Evolutionary conservation across 2,888 invertebrate species (phyloP), one percentile per base, ranked within the genome.

Genomic region (Cistogaster globosa): DNA sequence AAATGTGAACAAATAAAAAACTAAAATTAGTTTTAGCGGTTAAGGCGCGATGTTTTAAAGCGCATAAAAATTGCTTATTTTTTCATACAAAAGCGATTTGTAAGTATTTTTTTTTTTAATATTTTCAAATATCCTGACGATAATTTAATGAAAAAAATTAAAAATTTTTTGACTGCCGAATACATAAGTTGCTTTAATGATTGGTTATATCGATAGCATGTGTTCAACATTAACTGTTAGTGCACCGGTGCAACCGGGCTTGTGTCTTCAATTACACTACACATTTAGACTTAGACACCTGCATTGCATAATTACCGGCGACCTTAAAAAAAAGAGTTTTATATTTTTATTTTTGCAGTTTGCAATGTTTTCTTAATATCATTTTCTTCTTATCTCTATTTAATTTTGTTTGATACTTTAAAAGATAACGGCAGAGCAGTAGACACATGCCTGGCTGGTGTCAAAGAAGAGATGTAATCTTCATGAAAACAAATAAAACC

Each of bases 381-480:
- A 42, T 42, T 42, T 42, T 42, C 0, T 38, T 38, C 11, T 45
- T 26, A 4, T 4, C 26, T 26, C 2, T 26, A n/a, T 57, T 14
- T 22, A 57, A 71, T 51, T 74, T 80, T 72, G 18, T 80, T 48
- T 36, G 65, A 74, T 57, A 32, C 45, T 53, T 22, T 36, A 53
- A 55, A n/a, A 78, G 81, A 85, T 85, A 85, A 82, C 69, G 74
- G 32, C 55, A 62, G 20, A 60, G 62, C 48, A 48, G 14, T n/a
- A 71, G 81, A 75, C 81, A 82, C 85, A 85, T 78, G 78, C 85
- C 57, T 85, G 81, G 58, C 81, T 85, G 82, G 78, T 85, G 77
- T 81, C 74, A 81, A 72, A 85, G 81, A 77, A 26, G 60, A 68
- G 81, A 68, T 85, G 77, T 65, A 58, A 81, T 75, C 68, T 78